Evolutionary conservation across 2,113 vertebrate species (phyloP).

Genomic region (Ploceus nigricollis): DNA sequence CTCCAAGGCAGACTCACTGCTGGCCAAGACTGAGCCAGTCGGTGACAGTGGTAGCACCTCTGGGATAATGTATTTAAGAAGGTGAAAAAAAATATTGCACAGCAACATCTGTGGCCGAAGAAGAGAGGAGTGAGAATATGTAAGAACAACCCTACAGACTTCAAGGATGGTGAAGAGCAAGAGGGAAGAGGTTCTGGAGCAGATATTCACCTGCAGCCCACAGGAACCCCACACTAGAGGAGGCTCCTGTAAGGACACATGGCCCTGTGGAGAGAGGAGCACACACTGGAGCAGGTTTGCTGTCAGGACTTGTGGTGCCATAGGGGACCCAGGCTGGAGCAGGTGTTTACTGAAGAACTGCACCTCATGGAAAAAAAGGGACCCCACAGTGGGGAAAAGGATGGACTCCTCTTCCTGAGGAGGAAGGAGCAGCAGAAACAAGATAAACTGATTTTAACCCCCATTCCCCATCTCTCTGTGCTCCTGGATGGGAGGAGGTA

Average conservation of each 20-base stretch:
- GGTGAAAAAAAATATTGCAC: neutral
- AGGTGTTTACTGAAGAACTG: neutral
- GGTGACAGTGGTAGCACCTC: accelerated
- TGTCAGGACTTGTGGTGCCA: neutral
- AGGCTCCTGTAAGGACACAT: neutral
- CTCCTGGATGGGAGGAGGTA: neutral
- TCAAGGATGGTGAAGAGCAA: neutral
- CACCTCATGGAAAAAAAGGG: neutral
- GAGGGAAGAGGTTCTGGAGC: neutral
- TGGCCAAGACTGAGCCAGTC: neutral
- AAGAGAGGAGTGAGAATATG: neutral
- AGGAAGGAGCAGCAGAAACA: neutral
- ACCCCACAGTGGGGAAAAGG: neutral
- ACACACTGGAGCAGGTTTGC: neutral
- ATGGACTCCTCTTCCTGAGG: neutral
- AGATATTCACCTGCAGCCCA: neutral
- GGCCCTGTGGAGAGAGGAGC: neutral
- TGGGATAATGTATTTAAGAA: too few species aligned
- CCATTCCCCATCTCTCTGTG: neutral
- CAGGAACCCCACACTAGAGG: neutral
- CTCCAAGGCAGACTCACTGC: accelerated
- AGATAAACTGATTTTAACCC: neutral
- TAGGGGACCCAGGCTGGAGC: accelerated
- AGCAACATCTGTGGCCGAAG: neutral
- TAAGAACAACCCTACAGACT: neutral